These are phyloP conservation scores for Cyclura pinguis DNA, from an alignment of 2,797 vertebrate species.

Conservation along the genomic window DNA sequence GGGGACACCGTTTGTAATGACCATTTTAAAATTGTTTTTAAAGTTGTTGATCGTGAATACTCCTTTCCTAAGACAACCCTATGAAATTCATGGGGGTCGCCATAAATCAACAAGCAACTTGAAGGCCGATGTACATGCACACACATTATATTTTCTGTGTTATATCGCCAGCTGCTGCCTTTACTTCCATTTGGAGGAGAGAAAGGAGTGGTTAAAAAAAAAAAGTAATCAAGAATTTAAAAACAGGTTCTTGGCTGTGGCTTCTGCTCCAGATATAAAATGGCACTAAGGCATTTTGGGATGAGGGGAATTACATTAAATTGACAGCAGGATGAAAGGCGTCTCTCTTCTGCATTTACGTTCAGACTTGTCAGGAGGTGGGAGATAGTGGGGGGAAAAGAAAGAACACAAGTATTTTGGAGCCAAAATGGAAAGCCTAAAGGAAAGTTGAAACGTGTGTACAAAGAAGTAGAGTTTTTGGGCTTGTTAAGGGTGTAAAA, in stretches of 20 bases:
- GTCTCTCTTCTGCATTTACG: neutral
- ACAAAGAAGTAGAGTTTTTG: rapidly evolving
- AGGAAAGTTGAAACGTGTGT: neutral
- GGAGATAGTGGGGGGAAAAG: neutral
- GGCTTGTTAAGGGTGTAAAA: neutral
- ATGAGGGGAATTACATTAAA: neutral
- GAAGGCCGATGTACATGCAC: no score
- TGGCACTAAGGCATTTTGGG: neutral
- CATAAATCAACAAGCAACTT: no score
- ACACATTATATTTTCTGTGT: neutral
- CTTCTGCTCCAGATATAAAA: neutral
- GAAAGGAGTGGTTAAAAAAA: neutral
- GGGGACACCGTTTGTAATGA: no score
- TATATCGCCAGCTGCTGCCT: neutral
- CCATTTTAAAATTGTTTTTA: no score
- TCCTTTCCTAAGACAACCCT: no score
- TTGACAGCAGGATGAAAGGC: neutral
- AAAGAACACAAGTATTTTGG: neutral
- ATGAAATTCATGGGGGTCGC: no score
- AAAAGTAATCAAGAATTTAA: neutral
- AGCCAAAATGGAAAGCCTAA: neutral
- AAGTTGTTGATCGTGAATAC: no score
- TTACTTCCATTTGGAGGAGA: neutral
- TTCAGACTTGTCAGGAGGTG: neutral
- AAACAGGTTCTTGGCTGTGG: neutral